Evolutionary conservation across 2,113 vertebrate species (phyloP), one percentile per base, ranked within the genome.

Genomic region (Tetrao urogallus): DNA sequence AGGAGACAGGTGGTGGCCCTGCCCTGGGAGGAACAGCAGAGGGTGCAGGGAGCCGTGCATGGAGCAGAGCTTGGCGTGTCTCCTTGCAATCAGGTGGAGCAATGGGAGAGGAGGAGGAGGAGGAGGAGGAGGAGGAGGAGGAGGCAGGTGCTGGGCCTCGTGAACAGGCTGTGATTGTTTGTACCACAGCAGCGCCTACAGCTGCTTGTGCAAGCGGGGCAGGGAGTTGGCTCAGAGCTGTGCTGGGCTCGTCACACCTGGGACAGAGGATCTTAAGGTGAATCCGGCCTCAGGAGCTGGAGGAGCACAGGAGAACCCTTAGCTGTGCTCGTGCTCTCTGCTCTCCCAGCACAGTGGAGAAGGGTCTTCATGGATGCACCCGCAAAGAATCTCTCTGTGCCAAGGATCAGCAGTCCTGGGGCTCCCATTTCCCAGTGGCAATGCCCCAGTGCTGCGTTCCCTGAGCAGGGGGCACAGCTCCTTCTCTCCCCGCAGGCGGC

Each of bases 181-280:
- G 18, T 24, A 73, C 20, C 13, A 0, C 21, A 3, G 25, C 61
- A 80, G 79, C 2, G 45, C 92, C 86, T 20, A 0, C 82, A 88
- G 86, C 86, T 2, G 27, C 94, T 94, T 96, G 93, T 90, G 91
- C 93, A 93, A 94, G 4, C 4, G 17, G 91, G 95, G 95, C 16
- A 56, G 86, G 94, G 94, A 94, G 76, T 47, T 85, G 92, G 93
- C 86, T 64, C 63, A 0, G 30, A 40, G 90, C 48, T 10, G 60
- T 2, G 34, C 20, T 52, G 64, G n/a, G 45, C 71, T 90, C 47
- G 0, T 13, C 15, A 13, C 77, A 82, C 32, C 88, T 38, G 61
- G n/a, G 22, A 14, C 27, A 77, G 8, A 56, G 10, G 13, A 52
- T 32, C 52, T 72, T 43, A 1, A 2, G 52, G 9, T 1, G 3